Base-by-base conservation (phyloP, 2,888 invertebrate genomes). In the Biston betularia region DNA sequence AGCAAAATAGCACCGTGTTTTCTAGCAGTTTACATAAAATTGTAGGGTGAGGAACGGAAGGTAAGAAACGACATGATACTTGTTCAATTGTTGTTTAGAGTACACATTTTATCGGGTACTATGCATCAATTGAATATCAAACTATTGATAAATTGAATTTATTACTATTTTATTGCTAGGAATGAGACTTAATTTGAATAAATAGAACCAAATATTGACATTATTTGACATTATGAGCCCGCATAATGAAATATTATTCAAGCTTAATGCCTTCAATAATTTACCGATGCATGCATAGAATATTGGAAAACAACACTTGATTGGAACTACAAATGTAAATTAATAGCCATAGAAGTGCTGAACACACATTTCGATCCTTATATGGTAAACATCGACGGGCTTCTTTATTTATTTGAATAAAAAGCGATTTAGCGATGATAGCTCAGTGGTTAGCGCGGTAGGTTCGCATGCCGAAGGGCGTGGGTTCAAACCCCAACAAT, bases 101-200 rank as follows among this genome's bases (percentile, higher is more conserved):
- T 53, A 54, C 33, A 42, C 15, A 52, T 56, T 49, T 52, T 34
- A 60, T 33, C 33, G 33, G 10, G 12, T 24, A 14, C 11, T 68
- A 70, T 57, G 74, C 72, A 67, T 40, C n/a, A n/a, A n/a, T n/a
- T n/a, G n/a, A n/a, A n/a, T n/a, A n/a, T n/a, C 4, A 64, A 76
- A 73, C 71, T 71, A 79, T 82, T 63, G 50, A 80, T 83, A 80
- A 79, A 82, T 82, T 79, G 74, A 73, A 76, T 77, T 83, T 78
- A 82, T 75, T 69, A 68, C 62, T 59, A 60, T 76, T 81, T 83
- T 81, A 83, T 82, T 75, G 71, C 75, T 58, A 14, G 61, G 55
- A 48, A 45, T 69, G 72, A 76, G 75, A 77, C 72, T 66, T 67
- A 75, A 81, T 83, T 80, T 81, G 73, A 82, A 83, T 82, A 79